These are phyloP conservation scores for Ectropis grisescens DNA, from an alignment of 1,140 invertebrate genomes.

Conservation along the genomic window DNA sequence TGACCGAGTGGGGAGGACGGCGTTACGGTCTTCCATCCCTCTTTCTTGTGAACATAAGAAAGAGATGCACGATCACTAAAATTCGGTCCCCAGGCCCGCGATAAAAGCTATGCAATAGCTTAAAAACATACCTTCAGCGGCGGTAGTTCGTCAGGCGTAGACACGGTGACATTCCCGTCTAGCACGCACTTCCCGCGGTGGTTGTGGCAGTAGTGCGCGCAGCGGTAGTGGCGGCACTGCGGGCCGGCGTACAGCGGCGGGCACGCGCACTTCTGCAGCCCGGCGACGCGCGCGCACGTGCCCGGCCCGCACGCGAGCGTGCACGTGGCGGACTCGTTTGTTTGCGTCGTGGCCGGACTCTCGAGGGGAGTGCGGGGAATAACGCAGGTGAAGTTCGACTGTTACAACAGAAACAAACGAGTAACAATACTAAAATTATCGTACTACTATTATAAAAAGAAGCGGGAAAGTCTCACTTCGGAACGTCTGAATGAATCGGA, in stretches of 20 bases:
- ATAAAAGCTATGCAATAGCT: too few species aligned
- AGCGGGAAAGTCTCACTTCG: too few species aligned
- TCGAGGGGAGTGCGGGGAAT: neutral
- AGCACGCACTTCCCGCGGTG: constrained; percentile 72
- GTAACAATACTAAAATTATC: too few species aligned
- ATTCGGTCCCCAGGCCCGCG: too few species aligned
- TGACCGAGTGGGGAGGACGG: too few species aligned
- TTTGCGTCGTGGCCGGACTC: neutral
- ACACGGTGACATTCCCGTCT: constrained; percentile 1
- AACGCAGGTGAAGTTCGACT: neutral
- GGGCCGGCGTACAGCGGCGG: constrained; percentile 70
- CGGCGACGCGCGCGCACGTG: constrained; percentile 26
- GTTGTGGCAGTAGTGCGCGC: constrained; percentile 74
- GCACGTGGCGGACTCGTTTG: constrained; percentile 10
- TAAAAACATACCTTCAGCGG: constrained; percentile 13
- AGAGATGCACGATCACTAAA: too few species aligned
- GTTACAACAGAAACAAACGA: neutral
- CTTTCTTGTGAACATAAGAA: too few species aligned
- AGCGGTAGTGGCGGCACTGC: constrained; percentile 74
- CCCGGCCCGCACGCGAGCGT: constrained; percentile 43
- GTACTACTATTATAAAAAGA: too few species aligned
- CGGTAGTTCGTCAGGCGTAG: neutral
- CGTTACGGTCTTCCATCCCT: too few species aligned
- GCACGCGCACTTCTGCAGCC: constrained; percentile 67
- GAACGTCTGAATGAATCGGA: too few species aligned